Evolutionary conservation across 2,797 vertebrate species (phyloP), one percentile per base, ranked within the genome.

Genomic region (Fringilla coelebs): DNA sequence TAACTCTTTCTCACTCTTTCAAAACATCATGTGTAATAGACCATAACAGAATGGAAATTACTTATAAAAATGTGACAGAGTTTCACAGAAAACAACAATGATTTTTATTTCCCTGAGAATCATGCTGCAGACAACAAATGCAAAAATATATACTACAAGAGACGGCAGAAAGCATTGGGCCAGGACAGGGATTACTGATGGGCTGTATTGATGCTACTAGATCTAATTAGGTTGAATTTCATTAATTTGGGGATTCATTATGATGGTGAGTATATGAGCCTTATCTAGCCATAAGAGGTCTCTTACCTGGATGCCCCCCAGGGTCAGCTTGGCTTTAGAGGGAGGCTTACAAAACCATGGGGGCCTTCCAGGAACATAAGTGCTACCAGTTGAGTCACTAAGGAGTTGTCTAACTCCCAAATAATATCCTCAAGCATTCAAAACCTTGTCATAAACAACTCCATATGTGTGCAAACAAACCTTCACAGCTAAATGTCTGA

Each of bases 1-100:
- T 95, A 93, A 96, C 91, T 89, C 89, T 91, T 96, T 93, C 93
- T 52, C 76, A 70, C 43, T 94, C 34, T 63, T 91, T 86, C 88
- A 85, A 96, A 94, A 55, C 52, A 67, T 49, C 25, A 34, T 34
- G 38, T 67, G 74, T 70, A 94, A 90, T 62, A 95, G 85, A 88
- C 85, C 71, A 11, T 26, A 91, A 34, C 58, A 85, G 67, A 91
- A 79, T 51, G 74, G 89, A 96, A 93, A 89, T 85, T 82, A 90
- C 74, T 90, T 94, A 62, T 32, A 91, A 94, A 95, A 94, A 86
- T 77, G 49, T 5, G 3, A 55, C 70, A 94, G 38, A 17, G 38
- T 91, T 88, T 86, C 79, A 89, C 76, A 88, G 82, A 95, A 78
- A 84, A 80, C 18, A 93, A 61, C 85, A 86, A 46, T 48, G 31